Base-by-base conservation (phyloP, 2,113 vertebrate genomes). In the Progne subis region DNA sequence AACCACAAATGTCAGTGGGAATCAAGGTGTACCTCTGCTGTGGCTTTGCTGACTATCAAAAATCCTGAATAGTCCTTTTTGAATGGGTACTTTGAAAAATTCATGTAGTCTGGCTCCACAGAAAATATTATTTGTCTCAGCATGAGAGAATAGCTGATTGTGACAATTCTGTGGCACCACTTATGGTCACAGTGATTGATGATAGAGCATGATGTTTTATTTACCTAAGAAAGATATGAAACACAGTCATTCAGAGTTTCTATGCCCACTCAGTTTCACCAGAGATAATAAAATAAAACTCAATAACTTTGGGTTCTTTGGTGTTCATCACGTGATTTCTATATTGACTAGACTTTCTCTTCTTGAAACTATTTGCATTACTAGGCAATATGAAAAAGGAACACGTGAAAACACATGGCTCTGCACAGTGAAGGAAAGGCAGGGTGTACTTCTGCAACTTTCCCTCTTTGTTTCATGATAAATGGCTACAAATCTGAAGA, bases 301-400 rank as follows among this genome's bases (percentile, higher is more conserved):
- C 1, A 0, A 5, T 68, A 71, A 64, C 5, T 52, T 49, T 71
- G 19, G 37, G 24, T 60, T 85, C 46, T 72, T 59, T 19, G n/a
- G 28, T 68, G 41, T 44, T 76, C 6, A 26, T 87, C 0, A 0
- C 2, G 9, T 79, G n/a, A n/a, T 78, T 79, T 61, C 12, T 69
- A 1, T 41, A 34, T 61, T 72, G 24, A 34, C 49, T 60, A 37
- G 24, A 19, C 86, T 77, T 90, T 81, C 52, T 86, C 9, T 24
- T 55, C n/a, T 60, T 74, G 18, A 63, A 91, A 49, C 34, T 44
- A 2, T 69, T 53, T 63, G 28, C 18, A 8, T 81, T 78, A 44
- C 34, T n/a, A 46, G 34, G 15, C 61, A 64, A 4, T n/a, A 23
- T 28, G 37, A 85, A 85, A 82, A 89, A 79, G 25, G 16, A 60